Evolutionary conservation across 2,888 invertebrate species (phyloP).

Genomic region (Troides aeacus): DNA sequence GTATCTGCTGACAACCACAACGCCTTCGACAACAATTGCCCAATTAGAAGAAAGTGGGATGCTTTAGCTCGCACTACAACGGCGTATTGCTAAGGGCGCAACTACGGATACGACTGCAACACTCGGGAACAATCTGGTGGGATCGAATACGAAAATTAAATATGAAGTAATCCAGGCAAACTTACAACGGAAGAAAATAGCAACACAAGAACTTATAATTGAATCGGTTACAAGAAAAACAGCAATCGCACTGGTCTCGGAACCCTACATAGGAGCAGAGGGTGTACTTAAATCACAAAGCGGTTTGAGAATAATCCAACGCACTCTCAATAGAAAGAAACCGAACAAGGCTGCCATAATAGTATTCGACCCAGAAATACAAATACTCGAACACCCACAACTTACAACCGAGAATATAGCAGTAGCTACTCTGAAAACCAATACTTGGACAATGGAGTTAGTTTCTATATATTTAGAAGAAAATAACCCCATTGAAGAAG

Average conservation of each 20-base stretch:
- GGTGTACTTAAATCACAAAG: conserved; percentile 7
- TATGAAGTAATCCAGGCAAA: not conserved
- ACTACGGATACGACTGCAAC: no score
- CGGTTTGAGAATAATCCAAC: conserved; percentile 18
- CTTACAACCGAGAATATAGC: no score
- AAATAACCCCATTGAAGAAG: no score
- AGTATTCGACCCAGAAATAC: conserved; percentile 6
- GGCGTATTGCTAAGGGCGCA: conserved; percentile 1
- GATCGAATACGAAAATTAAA: no score
- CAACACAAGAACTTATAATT: not conserved
- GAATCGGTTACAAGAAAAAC: not conserved
- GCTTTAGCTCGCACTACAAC: not conserved
- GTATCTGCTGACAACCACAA: not conserved
- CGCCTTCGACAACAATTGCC: not conserved
- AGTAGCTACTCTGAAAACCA: no score
- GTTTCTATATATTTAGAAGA: no score
- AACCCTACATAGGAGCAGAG: conserved; percentile 25
- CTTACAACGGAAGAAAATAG: not conserved
- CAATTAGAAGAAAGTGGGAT: not conserved
- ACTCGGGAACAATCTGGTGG: no score
- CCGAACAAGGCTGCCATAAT: conserved; percentile 21
- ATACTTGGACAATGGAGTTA: no score
- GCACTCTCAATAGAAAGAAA: not conserved
- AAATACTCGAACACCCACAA: no score
- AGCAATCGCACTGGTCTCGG: conserved; percentile 15